These are phyloP conservation scores for Telenomus remus DNA, from an alignment of 1,140 invertebrate species.

Conservation along the genomic window DNA sequence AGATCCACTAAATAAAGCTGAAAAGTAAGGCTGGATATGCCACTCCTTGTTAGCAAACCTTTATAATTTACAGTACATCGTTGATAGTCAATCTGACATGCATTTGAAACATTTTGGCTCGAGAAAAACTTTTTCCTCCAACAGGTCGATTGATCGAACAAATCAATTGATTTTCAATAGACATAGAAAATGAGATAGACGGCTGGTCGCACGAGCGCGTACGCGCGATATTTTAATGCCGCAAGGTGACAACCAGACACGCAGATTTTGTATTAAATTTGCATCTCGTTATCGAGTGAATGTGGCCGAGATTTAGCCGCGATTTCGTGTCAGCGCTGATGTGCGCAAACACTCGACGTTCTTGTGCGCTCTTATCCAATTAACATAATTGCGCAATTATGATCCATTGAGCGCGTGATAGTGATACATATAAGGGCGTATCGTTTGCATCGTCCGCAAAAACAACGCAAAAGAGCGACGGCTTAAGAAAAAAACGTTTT, in stretches of 20 bases:
- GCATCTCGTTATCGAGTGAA: constrained; percentile 54
- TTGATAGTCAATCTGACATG: too few relatives aligned
- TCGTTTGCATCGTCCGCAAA: constrained; percentile 31
- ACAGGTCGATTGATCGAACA: constrained; percentile 31
- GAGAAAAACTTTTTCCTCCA: too few relatives aligned
- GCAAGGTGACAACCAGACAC: constrained; percentile 52
- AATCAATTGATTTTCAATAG: constrained; percentile 47
- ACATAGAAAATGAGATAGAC: constrained; percentile 37
- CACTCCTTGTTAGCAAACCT: too few relatives aligned
- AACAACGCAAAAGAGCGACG: constrained; percentile 49
- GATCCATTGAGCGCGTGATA: constrained; percentile 58
- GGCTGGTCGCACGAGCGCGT: constrained; percentile 24
- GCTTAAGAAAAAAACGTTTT: constrained; percentile 36
- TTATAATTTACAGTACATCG: too few relatives aligned
- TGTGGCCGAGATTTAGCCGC: constrained; percentile 46
- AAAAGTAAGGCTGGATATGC: too few relatives aligned
- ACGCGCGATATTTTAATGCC: constrained; percentile 45
- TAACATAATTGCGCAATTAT: constrained; percentile 74
- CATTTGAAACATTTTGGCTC: too few relatives aligned
- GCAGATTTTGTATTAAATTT: constrained; percentile 59
- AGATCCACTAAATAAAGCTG: too few relatives aligned
- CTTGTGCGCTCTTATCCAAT: constrained; percentile 70
- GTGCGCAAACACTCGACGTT: constrained; percentile 39
- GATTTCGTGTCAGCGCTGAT: constrained; percentile 50
- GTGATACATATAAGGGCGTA: constrained; percentile 53